A percentile compares a stretch with the other conserved stretches of the same genome.
Conservation (phyloP, 2,113 vertebrate species). For the Aviceda subcristata region DNA sequence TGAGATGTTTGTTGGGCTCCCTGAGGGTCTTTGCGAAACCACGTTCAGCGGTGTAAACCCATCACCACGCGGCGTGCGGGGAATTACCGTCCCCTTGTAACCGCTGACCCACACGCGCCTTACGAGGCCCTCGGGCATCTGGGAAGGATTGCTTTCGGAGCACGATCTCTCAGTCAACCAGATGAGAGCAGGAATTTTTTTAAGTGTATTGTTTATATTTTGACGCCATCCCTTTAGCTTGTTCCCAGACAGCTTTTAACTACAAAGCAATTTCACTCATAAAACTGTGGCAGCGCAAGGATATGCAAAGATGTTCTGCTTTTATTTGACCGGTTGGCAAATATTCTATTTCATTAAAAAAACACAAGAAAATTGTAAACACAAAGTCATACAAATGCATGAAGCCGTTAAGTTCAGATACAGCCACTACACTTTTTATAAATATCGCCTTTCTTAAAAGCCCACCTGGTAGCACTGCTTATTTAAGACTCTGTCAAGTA, state of each 20-base stretch:
- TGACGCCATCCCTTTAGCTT: not conserved
- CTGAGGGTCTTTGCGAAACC: not conserved
- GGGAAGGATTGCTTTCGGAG: not conserved
- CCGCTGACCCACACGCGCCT: not conserved
- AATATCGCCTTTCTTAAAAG: not conserved
- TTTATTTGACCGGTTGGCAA: not conserved
- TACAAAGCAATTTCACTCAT: not conserved
- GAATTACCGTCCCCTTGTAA: not conserved
- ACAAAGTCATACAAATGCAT: not conserved
- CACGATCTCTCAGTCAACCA: accelerated
- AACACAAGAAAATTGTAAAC: not conserved
- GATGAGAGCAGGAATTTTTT: not conserved
- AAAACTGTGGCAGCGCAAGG: not conserved
- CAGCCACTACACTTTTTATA: not conserved
- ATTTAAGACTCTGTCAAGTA: not conserved
- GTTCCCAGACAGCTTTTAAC: not conserved
- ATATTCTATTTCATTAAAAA: not conserved
- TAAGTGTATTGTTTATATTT: not conserved
- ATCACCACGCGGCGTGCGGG: accelerated
- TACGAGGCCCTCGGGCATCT: not conserved
- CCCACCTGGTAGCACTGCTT: slow-evolving; percentile 40
- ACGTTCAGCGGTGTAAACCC: not conserved
- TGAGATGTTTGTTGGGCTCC: not conserved
- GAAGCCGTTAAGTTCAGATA: not conserved
- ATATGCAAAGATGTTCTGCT: not conserved